Conservation (phyloP, 2,113 vertebrate species). For the Grallaria varia region DNA sequence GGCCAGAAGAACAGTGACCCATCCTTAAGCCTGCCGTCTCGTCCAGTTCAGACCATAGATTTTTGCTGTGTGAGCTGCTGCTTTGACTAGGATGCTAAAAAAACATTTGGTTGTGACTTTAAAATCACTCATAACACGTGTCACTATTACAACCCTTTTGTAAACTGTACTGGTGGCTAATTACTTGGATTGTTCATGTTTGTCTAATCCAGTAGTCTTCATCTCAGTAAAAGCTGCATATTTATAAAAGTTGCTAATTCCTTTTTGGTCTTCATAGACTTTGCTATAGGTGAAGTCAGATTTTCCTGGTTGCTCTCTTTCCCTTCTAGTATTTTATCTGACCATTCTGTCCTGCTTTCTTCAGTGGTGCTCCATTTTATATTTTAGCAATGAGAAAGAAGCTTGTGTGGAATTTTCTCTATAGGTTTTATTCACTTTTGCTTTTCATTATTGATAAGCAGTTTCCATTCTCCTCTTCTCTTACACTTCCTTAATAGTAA, state of each 20-base stretch:
- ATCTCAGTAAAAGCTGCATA: not conserved
- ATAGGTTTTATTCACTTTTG: not conserved
- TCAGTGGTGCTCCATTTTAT: not conserved
- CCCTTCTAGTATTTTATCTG: not conserved
- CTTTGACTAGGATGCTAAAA: not conserved
- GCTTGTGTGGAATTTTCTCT: not conserved
- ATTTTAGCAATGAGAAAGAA: not conserved
- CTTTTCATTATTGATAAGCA: constrained; percentile 13
- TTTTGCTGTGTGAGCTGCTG: not conserved
- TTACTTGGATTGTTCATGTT: not conserved
- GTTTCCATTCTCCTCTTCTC: not conserved
- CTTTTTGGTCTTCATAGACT: not conserved
- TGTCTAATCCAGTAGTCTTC: not conserved
- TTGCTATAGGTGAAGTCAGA: not conserved
- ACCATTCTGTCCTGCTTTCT: not conserved
- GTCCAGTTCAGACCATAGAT: not conserved
- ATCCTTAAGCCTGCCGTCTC: not conserved
- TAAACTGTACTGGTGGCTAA: not conserved
- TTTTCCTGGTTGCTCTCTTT: not conserved
- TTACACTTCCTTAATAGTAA: not conserved
- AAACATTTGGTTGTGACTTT: not conserved
- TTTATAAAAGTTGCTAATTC: not conserved
- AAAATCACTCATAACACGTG: not conserved
- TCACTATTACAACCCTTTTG: not conserved
- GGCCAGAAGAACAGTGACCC: not conserved